A percentile compares a stretch with the other conserved stretches of the same genome.
Conservation (phyloP, 2,113 vertebrate species). For the Turnix velox region DNA sequence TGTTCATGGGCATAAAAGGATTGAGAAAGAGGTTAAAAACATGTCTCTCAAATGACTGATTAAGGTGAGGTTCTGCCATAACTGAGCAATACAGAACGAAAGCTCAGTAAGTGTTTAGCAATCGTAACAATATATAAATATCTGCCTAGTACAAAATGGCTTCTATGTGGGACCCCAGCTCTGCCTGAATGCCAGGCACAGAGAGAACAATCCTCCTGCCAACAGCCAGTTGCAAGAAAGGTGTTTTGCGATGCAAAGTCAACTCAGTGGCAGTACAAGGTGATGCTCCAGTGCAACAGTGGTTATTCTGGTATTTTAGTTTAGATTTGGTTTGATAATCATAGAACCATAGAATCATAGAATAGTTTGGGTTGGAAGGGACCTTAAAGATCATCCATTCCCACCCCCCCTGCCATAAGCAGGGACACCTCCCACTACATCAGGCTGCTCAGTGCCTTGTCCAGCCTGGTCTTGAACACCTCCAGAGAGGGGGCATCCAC, state of each 20-base stretch:
- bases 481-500: too few relatives aligned
- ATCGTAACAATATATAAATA: not conserved
- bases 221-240: not conserved
- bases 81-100: not conserved
- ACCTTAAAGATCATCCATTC: too few relatives aligned
- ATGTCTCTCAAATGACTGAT: not conserved
- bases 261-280: not conserved
- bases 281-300: not conserved
- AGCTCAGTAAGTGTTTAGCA: not conserved
- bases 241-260: not conserved
- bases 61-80: not conserved
- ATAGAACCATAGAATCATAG: too few relatives aligned
- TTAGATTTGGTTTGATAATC: not conserved
- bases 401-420: too few relatives aligned
- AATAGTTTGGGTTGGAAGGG: too few relatives aligned
- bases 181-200: not conserved
- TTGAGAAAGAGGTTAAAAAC: not conserved
- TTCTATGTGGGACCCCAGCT: not conserved
- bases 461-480: too few relatives aligned
- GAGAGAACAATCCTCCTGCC: not conserved
- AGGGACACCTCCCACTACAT: too few relatives aligned
- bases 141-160: conserved; percentile 1
- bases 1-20: not conserved
- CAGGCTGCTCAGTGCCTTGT: too few relatives aligned
- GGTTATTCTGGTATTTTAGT: not conserved